Evolutionary conservation across 1,140 invertebrate species (phyloP), one percentile per base, ranked within the genome.

Genomic region (Pseudomyrmex flavicornis): DNA sequence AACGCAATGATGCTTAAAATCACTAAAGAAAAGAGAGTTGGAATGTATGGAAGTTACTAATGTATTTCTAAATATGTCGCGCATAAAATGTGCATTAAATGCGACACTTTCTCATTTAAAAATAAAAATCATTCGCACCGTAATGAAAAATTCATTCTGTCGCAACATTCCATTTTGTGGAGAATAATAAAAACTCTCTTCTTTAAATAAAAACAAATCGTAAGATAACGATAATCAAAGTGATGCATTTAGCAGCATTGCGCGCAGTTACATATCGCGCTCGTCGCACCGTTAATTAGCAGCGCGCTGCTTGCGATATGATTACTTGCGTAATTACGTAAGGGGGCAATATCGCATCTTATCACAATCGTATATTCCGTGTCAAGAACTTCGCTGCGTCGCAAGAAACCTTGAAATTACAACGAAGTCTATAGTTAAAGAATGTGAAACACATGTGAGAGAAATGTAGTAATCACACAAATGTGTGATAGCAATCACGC

Each of bases 281-380:
- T 52, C 35, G n/a, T 0, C 9, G 52, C 70, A 46, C 17, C n/a
- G 56, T 20, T 65, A 66, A 84, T 80, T 52, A 62, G 35, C 35
- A 26, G 52, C 20, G 20, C 35, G 22, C n/a, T 61, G 20, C 50
- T 73, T 26, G n/a, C 46, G 44, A 9, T 17, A 74, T 84, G 70
- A 63, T 80, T 61, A 20, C 52, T 85, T 74, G 66, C 54, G 15
- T 56, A 86, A 86, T 56, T 65, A 80, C 52, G 50, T 56, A 69
- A n/a, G n/a, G 62, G 10, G 69, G 85, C 20, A 61, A 63, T n/a
- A n/a, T 61, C 22, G 80, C 56, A 74, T 80, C 69, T n/a, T 20
- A 17, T 61, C 13, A 44, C 20, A 46, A 15, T 44, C 17, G 26
- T 77, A 8, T 35, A 20, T 20, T 65, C 35, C 17, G 12, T 7